These are phyloP conservation scores for Hylaeus anthracinus DNA, from an alignment of 1,140 invertebrate genomes.

Conservation along the genomic window DNA sequence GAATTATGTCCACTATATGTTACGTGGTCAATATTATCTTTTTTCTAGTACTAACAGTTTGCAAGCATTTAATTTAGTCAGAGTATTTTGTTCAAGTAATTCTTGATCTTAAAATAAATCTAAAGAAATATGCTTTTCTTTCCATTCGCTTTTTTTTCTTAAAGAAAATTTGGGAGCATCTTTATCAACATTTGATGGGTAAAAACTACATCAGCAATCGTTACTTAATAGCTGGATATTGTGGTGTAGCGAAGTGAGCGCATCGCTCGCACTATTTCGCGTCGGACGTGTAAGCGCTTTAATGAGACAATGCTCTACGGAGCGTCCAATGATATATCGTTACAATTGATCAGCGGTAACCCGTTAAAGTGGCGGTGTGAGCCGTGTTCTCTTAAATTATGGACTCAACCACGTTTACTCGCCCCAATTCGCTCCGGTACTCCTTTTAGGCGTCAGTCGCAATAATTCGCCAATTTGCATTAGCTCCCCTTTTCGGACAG, in stretches of 20 bases:
- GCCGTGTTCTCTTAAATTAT: constrained; percentile 14
- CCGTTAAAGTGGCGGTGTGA: constrained; percentile 19
- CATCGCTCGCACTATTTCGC: not conserved
- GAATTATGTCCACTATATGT: too few species aligned
- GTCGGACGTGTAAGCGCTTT: constrained; percentile 16
- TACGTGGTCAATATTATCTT: too few species aligned
- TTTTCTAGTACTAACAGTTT: too few species aligned
- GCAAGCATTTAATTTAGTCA: too few species aligned
- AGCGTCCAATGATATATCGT: constrained; percentile 19
- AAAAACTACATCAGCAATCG: not conserved
- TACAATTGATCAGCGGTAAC: constrained; percentile 16
- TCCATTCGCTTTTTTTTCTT: too few species aligned
- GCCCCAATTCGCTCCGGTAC: not conserved
- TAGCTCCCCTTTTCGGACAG: not conserved
- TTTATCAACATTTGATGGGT: too few species aligned
- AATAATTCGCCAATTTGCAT: constrained; percentile 30
- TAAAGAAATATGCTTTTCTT: too few species aligned
- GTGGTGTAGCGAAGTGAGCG: not conserved
- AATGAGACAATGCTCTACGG: constrained; percentile 2
- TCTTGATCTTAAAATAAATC: too few species aligned
- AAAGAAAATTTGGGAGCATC: too few species aligned
- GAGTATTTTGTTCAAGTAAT: too few species aligned
- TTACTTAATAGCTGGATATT: constrained; percentile 27
- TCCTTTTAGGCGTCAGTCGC: not conserved
- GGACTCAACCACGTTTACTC: not conserved